Evolutionary conservation across 1,140 invertebrate species (phyloP), one percentile per base, ranked within the genome.

Genomic region (Zaprionus inermis): DNA sequence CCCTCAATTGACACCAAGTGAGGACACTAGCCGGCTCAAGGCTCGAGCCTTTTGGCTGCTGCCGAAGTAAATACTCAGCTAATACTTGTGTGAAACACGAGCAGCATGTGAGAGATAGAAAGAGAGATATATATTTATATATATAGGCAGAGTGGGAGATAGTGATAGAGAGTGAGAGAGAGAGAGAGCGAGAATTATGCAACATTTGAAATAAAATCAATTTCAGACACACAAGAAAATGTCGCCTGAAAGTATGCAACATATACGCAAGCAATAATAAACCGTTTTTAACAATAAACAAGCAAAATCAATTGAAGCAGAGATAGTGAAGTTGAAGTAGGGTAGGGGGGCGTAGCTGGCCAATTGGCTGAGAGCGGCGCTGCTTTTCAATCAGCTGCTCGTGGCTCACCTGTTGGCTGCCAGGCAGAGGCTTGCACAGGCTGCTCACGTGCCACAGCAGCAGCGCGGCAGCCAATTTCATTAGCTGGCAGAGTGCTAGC

Each of bases 241-340:
- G 41, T 51, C 30, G 46, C 9, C 61, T 28, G 34, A 36, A 52
- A 52, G 18, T 44, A n/a, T 66, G 38, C 28, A 20, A 64, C 41
- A 64, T 46, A 59, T 51, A 67, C 69, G 59, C 41, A 54, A 66
- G 59, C 51, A 81, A 79, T 76, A 85, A 72, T 67, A 72, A 70
- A 72, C 72, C 67, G 65, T 76, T 73, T 73, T 79, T 52, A 41
- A 72, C 82, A 82, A 76, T 79, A 81, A 84, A 79, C 82, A 79
- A 79, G 72, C 54, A 71, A 82, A 88, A 79, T 79, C 83, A 79
- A 86, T 86, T 83, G 76, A 1, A 12, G 10, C 14, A 6, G 36
- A 38, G n/a, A 44, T 16, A n/a, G n/a, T 6, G n/a, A 0, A 16
- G n/a, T 5, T 2, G 24, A 3, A 4, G 7, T 9, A 9, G 3